Evolutionary conservation across 2,797 vertebrate species (phyloP).

Genomic region (Sebastes taczanowskii): DNA sequence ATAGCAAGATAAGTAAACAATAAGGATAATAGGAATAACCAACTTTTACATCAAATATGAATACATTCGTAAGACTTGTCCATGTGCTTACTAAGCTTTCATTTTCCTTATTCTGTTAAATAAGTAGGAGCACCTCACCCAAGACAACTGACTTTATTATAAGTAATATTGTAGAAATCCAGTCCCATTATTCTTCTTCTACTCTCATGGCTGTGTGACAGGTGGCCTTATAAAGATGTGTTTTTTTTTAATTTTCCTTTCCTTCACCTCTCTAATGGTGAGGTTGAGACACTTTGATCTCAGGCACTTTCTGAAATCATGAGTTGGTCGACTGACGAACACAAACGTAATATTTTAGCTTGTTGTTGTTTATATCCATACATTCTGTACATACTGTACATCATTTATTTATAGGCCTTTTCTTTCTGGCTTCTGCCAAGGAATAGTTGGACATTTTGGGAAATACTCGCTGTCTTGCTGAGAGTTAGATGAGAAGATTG

Average conservation of each 20-base stretch:
- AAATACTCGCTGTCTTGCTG: not conserved
- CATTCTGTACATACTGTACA: conserved; percentile 37
- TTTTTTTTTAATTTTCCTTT: conserved; percentile 10
- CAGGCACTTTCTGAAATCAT: conserved; percentile 82
- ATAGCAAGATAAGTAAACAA: conserved; percentile 49
- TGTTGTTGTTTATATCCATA: conserved; percentile 18
- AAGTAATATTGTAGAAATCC: conserved; percentile 23
- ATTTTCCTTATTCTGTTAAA: conserved; percentile 19
- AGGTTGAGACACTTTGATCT: conserved; percentile 63
- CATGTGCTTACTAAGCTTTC: conserved; percentile 56
- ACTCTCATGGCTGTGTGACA: not conserved
- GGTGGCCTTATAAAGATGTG: not conserved
- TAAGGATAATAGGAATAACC: conserved; percentile 39
- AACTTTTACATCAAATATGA: conserved; percentile 53
- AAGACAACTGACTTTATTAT: conserved; percentile 7
- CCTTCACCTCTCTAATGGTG: conserved; percentile 25
- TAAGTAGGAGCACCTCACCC: conserved; percentile 1
- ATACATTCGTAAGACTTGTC: conserved; percentile 69
- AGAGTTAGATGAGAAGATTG: not conserved
- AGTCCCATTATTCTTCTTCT: not conserved
- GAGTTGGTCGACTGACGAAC: conserved; percentile 38
- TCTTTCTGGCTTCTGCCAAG: not conserved
- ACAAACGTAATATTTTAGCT: conserved; percentile 35
- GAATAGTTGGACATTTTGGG: conserved; percentile 9
- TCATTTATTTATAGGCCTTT: not conserved